These are phyloP conservation scores for Armadillidium nasatum DNA, from an alignment of 1,140 invertebrate species.

Conservation along the genomic window DNA sequence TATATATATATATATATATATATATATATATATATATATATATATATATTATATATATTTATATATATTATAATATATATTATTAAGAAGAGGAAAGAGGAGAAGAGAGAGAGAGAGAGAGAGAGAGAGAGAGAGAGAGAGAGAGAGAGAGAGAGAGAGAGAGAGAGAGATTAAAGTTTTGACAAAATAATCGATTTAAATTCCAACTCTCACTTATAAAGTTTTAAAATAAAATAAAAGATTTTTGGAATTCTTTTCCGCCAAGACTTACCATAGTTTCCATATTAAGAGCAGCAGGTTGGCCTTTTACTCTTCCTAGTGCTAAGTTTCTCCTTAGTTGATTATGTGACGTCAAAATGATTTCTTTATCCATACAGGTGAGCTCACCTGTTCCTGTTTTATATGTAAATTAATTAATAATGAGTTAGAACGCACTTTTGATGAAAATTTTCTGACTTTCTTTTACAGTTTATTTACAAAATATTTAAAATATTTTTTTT, in stretches of 20 bases:
- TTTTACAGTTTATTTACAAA: too few species aligned
- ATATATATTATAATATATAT: not conserved
- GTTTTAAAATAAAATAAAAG: not conserved
- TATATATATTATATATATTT: not conserved
- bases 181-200: not conserved
- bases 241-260: not conserved
- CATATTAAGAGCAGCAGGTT: slow-evolving; percentile 46
- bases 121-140: not conserved
- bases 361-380: slow-evolving; percentile 62
- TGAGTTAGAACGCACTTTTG: not conserved
- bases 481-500: not conserved
- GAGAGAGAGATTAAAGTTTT: not conserved
- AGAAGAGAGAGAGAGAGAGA: not conserved
- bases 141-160: not conserved
- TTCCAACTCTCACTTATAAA: not conserved
- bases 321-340: slow-evolving; percentile 39
- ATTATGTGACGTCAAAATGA: slow-evolving; percentile 44
- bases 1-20: not conserved
- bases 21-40: not conserved
- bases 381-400: slow-evolving; percentile 60
- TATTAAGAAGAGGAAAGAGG: too few species aligned
- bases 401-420: not conserved
- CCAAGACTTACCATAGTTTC: slow-evolving; percentile 41
- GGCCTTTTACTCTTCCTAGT: slow-evolving; percentile 40
- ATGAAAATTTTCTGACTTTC: too few species aligned